A percentile compares a stretch with the other conserved stretches of the same genome.
Conservation (phyloP, 37 sponge, comb jelly and placozoan species). For the Lycopodina hypogea region DNA sequence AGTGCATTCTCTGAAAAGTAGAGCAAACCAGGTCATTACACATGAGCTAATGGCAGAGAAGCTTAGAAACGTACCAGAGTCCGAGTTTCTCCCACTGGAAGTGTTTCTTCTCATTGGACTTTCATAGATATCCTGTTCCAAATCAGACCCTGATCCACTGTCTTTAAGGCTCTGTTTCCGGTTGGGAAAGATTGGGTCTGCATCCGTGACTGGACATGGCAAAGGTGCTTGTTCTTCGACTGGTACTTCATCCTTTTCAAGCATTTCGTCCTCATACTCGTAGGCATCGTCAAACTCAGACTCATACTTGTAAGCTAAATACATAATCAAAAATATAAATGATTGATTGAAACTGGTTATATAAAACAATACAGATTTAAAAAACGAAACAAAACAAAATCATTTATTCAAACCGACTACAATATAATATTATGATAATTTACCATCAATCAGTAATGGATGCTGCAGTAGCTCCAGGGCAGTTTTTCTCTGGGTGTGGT, state of each 20-base stretch:
- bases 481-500: background rate
- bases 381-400: background rate
- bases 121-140: background rate
- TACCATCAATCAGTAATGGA: background rate
- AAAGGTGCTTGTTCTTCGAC: background rate
- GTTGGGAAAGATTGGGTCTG: background rate
- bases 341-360: background rate
- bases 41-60: too few relatives aligned
- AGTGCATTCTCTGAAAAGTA: too few relatives aligned
- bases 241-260: background rate
- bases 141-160: background rate
- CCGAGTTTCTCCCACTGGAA: background rate
- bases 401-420: background rate
- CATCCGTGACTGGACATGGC: background rate
- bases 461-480: conserved; percentile 10
- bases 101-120: background rate
- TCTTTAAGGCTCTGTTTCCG: background rate
- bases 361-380: background rate
- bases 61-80: background rate
- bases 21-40: too few relatives aligned
- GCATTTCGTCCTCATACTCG: background rate
- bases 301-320: conserved; percentile 2
- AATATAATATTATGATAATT: background rate
- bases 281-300: background rate
- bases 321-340: background rate